These are phyloP conservation scores for Ptilorrhoa leucosticta DNA, from an alignment of 2,113 vertebrate species.

Conservation along the genomic window DNA sequence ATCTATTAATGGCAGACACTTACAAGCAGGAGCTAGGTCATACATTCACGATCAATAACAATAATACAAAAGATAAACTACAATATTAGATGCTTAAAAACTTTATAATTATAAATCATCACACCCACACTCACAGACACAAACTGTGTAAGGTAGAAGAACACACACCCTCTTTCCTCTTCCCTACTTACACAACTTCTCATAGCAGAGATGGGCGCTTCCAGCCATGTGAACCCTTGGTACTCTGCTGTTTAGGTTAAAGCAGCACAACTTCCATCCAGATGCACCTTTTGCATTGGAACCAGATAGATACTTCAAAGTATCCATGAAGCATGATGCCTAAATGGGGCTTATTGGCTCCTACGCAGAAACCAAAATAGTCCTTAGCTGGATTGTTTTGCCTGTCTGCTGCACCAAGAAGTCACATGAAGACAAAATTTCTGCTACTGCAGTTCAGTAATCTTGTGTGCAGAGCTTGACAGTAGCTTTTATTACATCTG, in stretches of 20 bases:
- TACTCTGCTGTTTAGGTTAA: background rate
- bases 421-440: background rate
- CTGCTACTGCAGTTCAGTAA: background rate
- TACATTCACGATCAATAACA: background rate
- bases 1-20: background rate
- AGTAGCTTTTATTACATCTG: background rate
- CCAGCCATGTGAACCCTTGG: rapidly evolving
- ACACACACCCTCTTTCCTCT: background rate
- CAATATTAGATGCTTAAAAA: background rate
- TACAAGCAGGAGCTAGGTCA: background rate
- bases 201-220: background rate
- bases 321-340: rapidly evolving
- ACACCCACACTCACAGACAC: too few species aligned
- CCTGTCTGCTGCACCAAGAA: background rate
- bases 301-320: background rate
- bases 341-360: background rate
- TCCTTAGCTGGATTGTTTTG: background rate
- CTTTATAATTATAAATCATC: background rate
- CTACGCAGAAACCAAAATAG: background rate
- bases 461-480: background rate
- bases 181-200: background rate
- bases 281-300: background rate
- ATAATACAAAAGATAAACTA: background rate
- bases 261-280: background rate
- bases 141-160: background rate